These are phyloP conservation scores for Andrena haemorrhoa DNA, from an alignment of 2,888 invertebrate genomes.

Conservation along the genomic window DNA sequence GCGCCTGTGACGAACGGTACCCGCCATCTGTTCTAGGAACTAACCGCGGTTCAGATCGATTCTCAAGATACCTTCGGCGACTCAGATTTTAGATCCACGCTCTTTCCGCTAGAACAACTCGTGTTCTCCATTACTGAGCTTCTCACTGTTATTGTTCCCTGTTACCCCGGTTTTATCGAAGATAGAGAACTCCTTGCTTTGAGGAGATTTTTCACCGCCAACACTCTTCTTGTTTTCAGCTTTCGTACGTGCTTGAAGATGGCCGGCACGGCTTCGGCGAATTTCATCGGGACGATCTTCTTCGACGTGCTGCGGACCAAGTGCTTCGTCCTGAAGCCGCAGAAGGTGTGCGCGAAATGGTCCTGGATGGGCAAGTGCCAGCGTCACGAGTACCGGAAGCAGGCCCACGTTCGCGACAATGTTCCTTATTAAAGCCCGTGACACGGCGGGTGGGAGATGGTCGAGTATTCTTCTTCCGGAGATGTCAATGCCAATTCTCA, in stretches of 20 bases:
- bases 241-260: constrained; percentile 97
- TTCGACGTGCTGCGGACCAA: constrained; percentile 98
- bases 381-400: constrained; percentile 88
- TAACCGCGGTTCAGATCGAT: not conserved
- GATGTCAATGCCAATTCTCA: constrained; percentile 72
- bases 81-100: too few relatives aligned
- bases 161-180: not conserved
- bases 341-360: constrained; percentile 90
- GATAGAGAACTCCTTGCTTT: not conserved
- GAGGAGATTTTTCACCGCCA: not conserved
- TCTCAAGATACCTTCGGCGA: not conserved
- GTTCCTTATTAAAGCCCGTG: constrained; percentile 86
- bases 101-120: too few relatives aligned
- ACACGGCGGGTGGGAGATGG: not conserved
- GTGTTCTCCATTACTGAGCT: too few relatives aligned
- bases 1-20: constrained; percentile 95
- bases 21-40: not conserved
- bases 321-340: constrained; percentile 94
- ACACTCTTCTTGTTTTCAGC: constrained; percentile 86
- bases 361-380: constrained; percentile 94
- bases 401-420: constrained; percentile 91
- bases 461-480: constrained; percentile 64
- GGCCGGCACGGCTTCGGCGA: constrained; percentile 94
- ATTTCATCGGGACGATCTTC: constrained; percentile 96
- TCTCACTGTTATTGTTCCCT: not conserved